Evolutionary conservation across 2,797 vertebrate species (phyloP).

Genomic region (Eulemur rubriventer): DNA sequence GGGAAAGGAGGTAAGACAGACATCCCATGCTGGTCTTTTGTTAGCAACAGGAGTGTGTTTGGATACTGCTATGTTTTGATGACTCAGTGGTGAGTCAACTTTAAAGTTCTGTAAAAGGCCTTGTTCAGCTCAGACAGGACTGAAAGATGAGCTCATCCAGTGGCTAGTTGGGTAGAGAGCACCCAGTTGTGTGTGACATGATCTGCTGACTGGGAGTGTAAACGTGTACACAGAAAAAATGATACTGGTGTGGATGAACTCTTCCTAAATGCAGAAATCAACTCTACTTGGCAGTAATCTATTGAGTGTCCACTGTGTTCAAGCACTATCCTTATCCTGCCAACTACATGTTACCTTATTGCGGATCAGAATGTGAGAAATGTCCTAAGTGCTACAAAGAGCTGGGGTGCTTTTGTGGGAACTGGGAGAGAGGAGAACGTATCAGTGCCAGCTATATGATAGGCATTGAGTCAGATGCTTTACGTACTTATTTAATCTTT

Average conservation of each 20-base stretch:
- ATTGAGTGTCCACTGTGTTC: neutral
- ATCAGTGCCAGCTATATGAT: neutral
- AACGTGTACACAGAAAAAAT: neutral
- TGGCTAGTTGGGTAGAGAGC: neutral
- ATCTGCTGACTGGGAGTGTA: neutral
- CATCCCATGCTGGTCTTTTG: conserved; percentile 60
- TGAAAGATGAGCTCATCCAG: conserved; percentile 55
- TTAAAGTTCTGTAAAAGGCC: conserved; percentile 71
- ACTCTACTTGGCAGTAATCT: neutral
- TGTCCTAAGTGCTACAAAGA: neutral
- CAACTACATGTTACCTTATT: neutral
- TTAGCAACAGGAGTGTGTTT: conserved; percentile 62
- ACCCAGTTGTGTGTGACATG: neutral
- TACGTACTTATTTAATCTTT: neutral
- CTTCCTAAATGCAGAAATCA: neutral
- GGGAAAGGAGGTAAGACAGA: conserved; percentile 32
- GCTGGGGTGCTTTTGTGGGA: neutral
- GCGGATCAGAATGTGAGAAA: neutral
- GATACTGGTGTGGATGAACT: neutral
- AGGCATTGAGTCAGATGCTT: neutral
- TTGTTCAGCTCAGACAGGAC: conserved; percentile 7
- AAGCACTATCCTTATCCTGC: neutral
- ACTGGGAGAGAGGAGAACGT: neutral
- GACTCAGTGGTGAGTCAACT: conserved; percentile 70
- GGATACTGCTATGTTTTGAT: conserved; percentile 51